Evolutionary conservation across 2,888 invertebrate genomes (phyloP), one percentile per base, ranked within the genome.

Genomic region (Sarcophaga subvicina): DNA sequence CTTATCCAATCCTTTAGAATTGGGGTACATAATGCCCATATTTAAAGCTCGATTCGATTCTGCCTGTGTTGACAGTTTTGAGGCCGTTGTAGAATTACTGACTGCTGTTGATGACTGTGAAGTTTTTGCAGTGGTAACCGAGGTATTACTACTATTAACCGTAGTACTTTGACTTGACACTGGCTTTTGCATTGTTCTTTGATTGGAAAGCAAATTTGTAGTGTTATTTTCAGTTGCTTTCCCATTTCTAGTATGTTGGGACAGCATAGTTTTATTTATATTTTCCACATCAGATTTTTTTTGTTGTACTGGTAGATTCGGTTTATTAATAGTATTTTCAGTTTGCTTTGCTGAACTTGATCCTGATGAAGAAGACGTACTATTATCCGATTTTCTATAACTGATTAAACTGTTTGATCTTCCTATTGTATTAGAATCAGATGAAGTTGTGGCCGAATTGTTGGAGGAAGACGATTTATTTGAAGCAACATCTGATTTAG

Each of bases 1-100:
- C 72, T 83, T 83, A 22, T 86, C 84, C 6, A 17, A 6, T n/a
- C 49, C 27, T 22, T 81, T 83, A 4, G 80, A 71, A 72, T 73
- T 83, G 4, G 85, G 87, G 71, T 86, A 88, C 60, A 75, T 71
- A 76, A 88, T 88, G 25, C 86, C 88, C 85, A 88, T 88, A 66
- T 88, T 88, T 54, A 72, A 37, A 67, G 80, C 59, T 63, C 86
- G 86, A 77, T 80, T 83, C n/a, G 69, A 10, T 4, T 86, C 86
- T 8, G 63, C 22, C 8, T 60, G 77, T 11, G 73, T 14, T 67
- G 85, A 37, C 25, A 79, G n/a, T 17, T 69, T 66, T 3, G 72
- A 62, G 37, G 27, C 1, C 25, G 62, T 20, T 54, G 54, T 5
- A 54, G 54, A 17, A 54, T 54, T 54, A 54, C 54, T 54, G 54